Conservation (phyloP, 1,140 invertebrate species). For the Oryzaephilus surinamensis region DNA sequence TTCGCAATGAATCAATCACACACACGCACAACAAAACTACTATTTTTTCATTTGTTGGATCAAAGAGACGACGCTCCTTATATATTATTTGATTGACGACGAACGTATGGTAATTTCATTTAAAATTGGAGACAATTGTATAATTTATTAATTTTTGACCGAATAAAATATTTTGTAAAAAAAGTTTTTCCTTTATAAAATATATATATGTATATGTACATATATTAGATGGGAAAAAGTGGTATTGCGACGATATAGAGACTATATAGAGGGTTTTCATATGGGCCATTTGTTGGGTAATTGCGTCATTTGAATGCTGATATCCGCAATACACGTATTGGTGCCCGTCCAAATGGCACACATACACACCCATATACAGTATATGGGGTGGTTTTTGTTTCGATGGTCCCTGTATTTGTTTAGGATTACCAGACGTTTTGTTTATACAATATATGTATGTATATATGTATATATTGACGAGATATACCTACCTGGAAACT, state of each 20-base stretch:
- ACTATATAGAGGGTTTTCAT: constrained; percentile 14
- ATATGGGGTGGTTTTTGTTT: no score
- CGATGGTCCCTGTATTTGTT: constrained; percentile 21
- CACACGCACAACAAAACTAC: constrained; percentile 10
- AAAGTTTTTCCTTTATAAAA: no score
- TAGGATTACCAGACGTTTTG: constrained; percentile 21
- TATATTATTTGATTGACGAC: constrained; percentile 17
- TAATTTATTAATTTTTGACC: no score
- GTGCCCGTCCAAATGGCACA: constrained; percentile 9
- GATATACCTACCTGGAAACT: no score
- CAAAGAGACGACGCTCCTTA: constrained; percentile 13
- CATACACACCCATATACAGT: constrained; percentile 12
- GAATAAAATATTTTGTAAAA: no score
- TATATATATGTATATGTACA: no score
- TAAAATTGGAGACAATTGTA: no score
- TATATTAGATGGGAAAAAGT: no score
- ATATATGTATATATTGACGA: no score
- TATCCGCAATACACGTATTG: constrained; percentile 18
- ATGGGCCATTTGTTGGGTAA: constrained; percentile 19
- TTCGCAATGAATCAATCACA: constrained; percentile 19
- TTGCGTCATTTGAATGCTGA: constrained; percentile 25
- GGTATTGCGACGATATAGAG: constrained; percentile 7
- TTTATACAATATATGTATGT: no score
- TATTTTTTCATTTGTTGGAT: no score
- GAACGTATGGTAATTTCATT: constrained; percentile 17